Evolutionary conservation across 2,888 invertebrate genomes (phyloP).

Genomic region (Mallateleia sp.): DNA sequence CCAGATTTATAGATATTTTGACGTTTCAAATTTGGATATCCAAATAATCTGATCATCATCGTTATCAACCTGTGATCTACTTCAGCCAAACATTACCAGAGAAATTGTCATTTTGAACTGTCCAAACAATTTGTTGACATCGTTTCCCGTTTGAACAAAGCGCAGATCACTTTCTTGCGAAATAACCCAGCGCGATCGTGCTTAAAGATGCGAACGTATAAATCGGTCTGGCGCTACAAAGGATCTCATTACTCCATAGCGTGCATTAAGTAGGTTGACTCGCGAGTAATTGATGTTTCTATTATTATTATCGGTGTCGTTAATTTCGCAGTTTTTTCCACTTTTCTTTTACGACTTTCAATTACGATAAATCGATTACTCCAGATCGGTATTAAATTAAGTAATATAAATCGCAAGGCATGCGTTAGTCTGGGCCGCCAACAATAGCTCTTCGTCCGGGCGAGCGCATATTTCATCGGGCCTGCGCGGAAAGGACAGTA

Average conservation of each 20-base stretch:
- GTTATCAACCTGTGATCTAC: too few relatives aligned
- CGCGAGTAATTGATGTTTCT: conserved; percentile 41
- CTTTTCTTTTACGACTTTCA: conserved; percentile 34
- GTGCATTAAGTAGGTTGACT: conserved; percentile 36
- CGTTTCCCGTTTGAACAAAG: conserved; percentile 34
- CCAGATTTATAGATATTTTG: too few relatives aligned
- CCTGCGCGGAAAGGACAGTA: conserved; percentile 68
- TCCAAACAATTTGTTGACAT: conserved; percentile 22
- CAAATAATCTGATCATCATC: too few relatives aligned
- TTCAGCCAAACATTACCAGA: not conserved
- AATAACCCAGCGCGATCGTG: conserved; percentile 25
- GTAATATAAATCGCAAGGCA: conserved; percentile 54
- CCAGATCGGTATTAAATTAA: conserved; percentile 58
- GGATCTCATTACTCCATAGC: conserved; percentile 25
- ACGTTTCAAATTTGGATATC: too few relatives aligned
- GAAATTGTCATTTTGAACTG: too few relatives aligned
- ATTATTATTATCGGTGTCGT: conserved; percentile 55
- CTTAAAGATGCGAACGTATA: conserved; percentile 25
- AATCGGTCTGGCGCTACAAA: conserved; percentile 16
- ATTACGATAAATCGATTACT: conserved; percentile 61
- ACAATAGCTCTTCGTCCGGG: conserved; percentile 71
- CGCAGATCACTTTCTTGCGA: conserved; percentile 25
- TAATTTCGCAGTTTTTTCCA: conserved; percentile 25
- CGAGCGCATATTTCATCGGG: conserved; percentile 69
- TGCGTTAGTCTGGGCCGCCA: conserved; percentile 50